Evolutionary conservation across 2,888 invertebrate genomes (phyloP), one percentile per base, ranked within the genome.

Genomic region (Euclidia mi): DNA sequence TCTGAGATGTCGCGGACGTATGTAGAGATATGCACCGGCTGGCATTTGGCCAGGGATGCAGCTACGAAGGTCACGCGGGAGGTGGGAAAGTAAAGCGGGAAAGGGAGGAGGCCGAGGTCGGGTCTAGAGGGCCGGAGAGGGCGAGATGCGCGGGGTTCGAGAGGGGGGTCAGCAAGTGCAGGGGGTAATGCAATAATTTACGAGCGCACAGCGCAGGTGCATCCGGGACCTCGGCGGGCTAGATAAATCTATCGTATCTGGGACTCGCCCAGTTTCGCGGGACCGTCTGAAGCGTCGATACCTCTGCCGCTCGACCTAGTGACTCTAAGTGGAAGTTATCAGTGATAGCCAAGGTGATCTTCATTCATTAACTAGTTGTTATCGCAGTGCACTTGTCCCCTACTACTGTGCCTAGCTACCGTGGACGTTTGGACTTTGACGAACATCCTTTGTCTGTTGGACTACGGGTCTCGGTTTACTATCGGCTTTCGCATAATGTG

Each of bases 1-100:
- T 56, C 53, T 65, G 52, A 60, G 57, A 70, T 73, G 52, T 65
- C 43, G 35, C 12, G 44, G 49, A 45, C 66, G 46, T 49, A 52
- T 25, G 31, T 70, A 15, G 46, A 65, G 47, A 72, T 69, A 71
- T 79, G 84, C 82, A 87, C 81, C 79, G 73, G 65, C 79, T 90
- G 91, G 91, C 90, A 61, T 55, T 57, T 56, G 62, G 88, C 93
- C 93, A 91, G 89, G 88, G 92, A 88, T 92, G 93, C 92, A 91
- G 72, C 77, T 71, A 42, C 62, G 88, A 91, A 91, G 94, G 93
- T 91, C 90, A 70, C 57, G 45, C 37, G 76, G 46, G 67, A 68
- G 73, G 53, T 65, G 65, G 61, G 56, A 61, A 67, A 56, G 43
- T 55, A 47, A 25, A 31, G 70, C 31, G 65, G 67, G 63, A 42